Percentiles rank a stretch among this genome's conserved stretches.
phyloP scores from a whole-genome alignment of 2,113 vertebrate genomes.

The rabbit (Oryctolagus cuniculus) region mOryCun1.1 NC_091437.1:4382501-4383000 shows the following conservation, averaged over 20 bases:
- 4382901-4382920: constrained; percentile 2
- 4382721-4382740: background rate
- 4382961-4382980: background rate
- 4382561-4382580: constrained; percentile 24
- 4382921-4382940: constrained; percentile 20
- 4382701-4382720: background rate
- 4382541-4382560: background rate
- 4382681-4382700: background rate
- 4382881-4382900: background rate
- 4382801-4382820: background rate
- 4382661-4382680: background rate
- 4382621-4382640: background rate
- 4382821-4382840: background rate
- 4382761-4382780: background rate
- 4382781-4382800: background rate
- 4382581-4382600: too few relatives aligned
- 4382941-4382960: background rate
- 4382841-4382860: constrained; percentile 38
- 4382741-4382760: background rate
- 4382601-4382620: background rate
- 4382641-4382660: background rate
- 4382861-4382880: constrained; percentile 27
- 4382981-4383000: background rate
- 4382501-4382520: background rate
- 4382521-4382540: background rate